Percentiles rank a stretch among this genome's conserved stretches.
phyloP scores from a whole-genome alignment of 2,113 vertebrate species.

The Picathartes gymnocephalus region DNA sequence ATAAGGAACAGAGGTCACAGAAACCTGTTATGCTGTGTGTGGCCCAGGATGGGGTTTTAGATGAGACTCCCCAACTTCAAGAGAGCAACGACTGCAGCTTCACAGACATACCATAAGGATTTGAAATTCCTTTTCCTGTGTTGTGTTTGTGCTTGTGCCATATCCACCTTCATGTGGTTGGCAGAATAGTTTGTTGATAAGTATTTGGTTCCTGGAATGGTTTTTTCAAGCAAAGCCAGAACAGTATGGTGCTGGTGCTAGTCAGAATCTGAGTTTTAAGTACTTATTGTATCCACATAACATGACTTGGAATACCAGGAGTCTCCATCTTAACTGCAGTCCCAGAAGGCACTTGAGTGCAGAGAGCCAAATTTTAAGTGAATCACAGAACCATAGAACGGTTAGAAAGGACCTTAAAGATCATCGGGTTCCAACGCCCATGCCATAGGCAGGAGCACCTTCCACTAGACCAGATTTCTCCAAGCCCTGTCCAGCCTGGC shows the following conservation, averaged over 20 bases:
- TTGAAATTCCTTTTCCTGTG: background rate
- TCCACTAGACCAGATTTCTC: background rate
- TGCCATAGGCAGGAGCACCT: background rate
- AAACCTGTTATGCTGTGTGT: background rate
- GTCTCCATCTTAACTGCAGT: background rate
- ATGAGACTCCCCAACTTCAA: background rate
- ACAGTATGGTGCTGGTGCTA: background rate
- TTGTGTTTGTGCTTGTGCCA: background rate
- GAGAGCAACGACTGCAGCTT: background rate
- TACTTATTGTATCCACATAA: background rate
- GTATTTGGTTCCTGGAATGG: background rate
- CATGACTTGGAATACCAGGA: background rate
- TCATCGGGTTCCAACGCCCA: rapidly evolving
- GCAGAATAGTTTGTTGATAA: background rate
- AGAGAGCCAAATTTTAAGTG: background rate
- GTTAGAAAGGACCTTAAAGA: background rate
- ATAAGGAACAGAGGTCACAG: background rate
- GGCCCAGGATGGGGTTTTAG: background rate
- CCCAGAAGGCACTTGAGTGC: background rate
- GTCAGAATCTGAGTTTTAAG: background rate
- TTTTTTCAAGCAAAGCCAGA: background rate
- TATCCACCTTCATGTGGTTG: background rate
- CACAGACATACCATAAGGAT: background rate
- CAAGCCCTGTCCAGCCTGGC: background rate
- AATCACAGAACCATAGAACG: background rate